Conservation (phyloP, 2,888 invertebrate species). For the Amblyjoppa fuscipennis region DNA sequence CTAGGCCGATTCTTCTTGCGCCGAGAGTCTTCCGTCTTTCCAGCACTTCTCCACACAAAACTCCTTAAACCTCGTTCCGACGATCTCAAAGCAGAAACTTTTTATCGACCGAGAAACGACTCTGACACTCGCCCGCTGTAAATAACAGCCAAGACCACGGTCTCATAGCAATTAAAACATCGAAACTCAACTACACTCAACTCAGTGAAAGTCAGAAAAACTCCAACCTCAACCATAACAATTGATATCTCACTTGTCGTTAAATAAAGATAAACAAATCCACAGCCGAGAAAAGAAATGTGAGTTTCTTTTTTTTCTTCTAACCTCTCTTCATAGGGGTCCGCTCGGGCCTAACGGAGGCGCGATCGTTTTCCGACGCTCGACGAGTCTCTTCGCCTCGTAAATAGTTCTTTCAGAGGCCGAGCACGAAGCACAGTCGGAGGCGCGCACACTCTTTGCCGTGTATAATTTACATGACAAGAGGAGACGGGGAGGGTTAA, state of each 20-base stretch:
- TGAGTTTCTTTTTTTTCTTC: slow-evolving; percentile 1
- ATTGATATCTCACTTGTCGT: slow-evolving; percentile 36
- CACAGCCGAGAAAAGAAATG: slow-evolving; percentile 20
- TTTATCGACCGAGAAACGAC: slow-evolving; percentile 32
- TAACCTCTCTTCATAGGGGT: neutral
- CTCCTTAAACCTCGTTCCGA: slow-evolving; percentile 9
- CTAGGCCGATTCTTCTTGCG: slow-evolving; percentile 72
- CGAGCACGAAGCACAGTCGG: neutral
- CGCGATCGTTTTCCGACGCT: slow-evolving; percentile 19
- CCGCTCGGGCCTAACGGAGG: neutral
- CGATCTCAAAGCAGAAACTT: slow-evolving; percentile 59
- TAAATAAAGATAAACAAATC: slow-evolving; percentile 44
- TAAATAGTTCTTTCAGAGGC: slow-evolving; percentile 28
- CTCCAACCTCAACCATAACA: neutral
- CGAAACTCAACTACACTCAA: slow-evolving; percentile 1
- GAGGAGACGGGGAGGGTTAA: slow-evolving; percentile 39
- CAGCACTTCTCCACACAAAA: slow-evolving; percentile 4
- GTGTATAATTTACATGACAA: slow-evolving; percentile 83
- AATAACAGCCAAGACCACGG: slow-evolving; percentile 50
- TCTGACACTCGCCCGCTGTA: slow-evolving; percentile 54
- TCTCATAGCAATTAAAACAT: slow-evolving; percentile 57
- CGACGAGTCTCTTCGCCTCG: slow-evolving; percentile 19
- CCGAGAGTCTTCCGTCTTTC: slow-evolving; percentile 21
- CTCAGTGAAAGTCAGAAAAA: slow-evolving; percentile 17
- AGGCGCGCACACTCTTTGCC: slow-evolving; percentile 1